Conservation (phyloP, 2,113 vertebrate genomes). For the Gracilinanus agilis region DNA sequence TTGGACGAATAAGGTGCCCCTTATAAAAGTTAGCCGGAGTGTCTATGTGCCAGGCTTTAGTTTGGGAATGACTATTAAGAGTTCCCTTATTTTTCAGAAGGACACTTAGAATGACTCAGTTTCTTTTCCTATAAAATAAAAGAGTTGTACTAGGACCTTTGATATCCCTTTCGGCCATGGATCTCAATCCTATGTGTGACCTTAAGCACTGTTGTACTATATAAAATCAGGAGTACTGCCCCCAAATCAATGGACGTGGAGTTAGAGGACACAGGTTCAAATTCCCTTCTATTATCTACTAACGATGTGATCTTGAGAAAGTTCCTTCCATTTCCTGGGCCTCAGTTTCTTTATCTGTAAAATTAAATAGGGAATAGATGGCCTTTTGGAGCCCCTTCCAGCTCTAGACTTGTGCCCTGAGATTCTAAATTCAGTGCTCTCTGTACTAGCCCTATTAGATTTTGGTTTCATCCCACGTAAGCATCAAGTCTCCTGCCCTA, state of each 20-base stretch:
- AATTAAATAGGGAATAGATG: background rate
- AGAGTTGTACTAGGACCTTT: background rate
- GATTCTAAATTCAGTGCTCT: background rate
- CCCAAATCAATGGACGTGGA: background rate
- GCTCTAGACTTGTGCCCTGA: background rate
- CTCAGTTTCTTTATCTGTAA: background rate
- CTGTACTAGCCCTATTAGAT: background rate
- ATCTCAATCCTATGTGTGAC: background rate
- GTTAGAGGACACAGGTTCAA: background rate
- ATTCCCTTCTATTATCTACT: background rate
- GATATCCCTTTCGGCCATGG: background rate
- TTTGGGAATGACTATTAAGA: background rate
- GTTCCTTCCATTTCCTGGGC: background rate
- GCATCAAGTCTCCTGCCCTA: background rate
- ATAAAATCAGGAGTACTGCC: background rate
- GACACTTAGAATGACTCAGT: background rate
- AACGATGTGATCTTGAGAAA: background rate
- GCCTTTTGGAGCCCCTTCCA: background rate
- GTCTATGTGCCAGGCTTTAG: background rate
- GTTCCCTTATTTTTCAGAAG: background rate
- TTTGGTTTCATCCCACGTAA: background rate
- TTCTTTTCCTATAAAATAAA: background rate
- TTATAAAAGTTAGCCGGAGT: background rate
- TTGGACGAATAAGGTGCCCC: background rate
- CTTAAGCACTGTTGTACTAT: background rate